Percentiles rank a stretch among this genome's conserved stretches.
Conservation (phyloP, 2,113 vertebrate species). For the Perognathus longimembris region DNA sequence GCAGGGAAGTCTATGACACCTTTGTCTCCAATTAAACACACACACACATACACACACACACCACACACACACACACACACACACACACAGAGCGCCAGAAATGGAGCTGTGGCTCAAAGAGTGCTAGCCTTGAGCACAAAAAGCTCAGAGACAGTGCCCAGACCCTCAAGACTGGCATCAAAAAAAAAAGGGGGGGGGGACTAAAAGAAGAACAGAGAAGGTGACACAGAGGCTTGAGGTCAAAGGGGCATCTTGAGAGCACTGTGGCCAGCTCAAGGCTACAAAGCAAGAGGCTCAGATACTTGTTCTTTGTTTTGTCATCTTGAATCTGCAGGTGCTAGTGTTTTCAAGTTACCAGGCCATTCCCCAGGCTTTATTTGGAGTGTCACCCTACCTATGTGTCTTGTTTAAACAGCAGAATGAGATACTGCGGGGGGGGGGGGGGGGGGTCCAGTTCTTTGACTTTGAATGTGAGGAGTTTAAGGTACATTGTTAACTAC, state of each 20-base stretch:
- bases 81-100: too few relatives aligned
- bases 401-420: constrained; percentile 50
- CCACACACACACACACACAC: too few relatives aligned
- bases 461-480: constrained; percentile 26
- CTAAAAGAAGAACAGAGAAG: constrained; percentile 47
- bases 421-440: neutral
- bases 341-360: constrained; percentile 41
- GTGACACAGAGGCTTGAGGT: constrained; percentile 38
- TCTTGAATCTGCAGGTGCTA: neutral
- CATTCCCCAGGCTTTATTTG: neutral
- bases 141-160: too few relatives aligned
- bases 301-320: constrained; percentile 11
- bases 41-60: too few relatives aligned
- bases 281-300: neutral
- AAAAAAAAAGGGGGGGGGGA: constrained; percentile 56
- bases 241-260: constrained; percentile 58
- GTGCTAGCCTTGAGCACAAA: too few relatives aligned
- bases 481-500: neutral
- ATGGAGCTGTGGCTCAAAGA: too few relatives aligned
- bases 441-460: too few relatives aligned
- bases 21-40: too few relatives aligned
- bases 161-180: neutral
- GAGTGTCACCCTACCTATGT: neutral
- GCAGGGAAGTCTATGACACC: too few relatives aligned
- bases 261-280: neutral